Evolutionary conservation across 2,797 vertebrate species (phyloP), one percentile per base, ranked within the genome.

Genomic region (Mionectes olivaceus): DNA sequence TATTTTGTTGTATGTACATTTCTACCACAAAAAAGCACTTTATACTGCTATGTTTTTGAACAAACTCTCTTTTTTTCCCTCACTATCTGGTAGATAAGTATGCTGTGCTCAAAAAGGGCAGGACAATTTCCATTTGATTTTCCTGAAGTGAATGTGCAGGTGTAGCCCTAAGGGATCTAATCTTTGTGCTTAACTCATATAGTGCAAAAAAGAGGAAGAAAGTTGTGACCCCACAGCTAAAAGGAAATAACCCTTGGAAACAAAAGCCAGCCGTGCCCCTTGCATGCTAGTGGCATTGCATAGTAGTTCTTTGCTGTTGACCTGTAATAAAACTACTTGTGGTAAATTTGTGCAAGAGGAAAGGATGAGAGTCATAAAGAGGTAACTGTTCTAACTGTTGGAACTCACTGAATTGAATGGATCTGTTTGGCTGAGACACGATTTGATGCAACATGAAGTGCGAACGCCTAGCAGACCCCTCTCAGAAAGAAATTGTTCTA

Each of bases 361-460:
- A 33, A 65, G 32, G 27, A 49, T 3, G 5, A 65, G 17, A 5
- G n/a, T 35, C 0, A 0, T 47, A 11, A 61, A n/a, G 32, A 53
- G 10, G 13, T 10, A 28, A 27, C 11, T 74, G 19, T 30, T 69
- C 30, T 10, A 28, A 27, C 13, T 79, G 18, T 28, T 69, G 37
- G 35, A 22, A 27, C 6, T 59, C 19, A 16, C 16, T 7, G 9
- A 17, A 33, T 8, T 24, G 22, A 33, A 32, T 25, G 16, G 30
- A 21, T 37, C 28, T 13, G 9, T 28, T 16, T 19, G 21, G 5
- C 6, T 39, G 52, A 57, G 37, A 27, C 5, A 7, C 22, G 4
- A 5, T 19, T 53, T 65, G 75, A 23, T 44, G 25, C 11, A 53
- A 43, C 0, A 2, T 24, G 10, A 64, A 53, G 27, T 33, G 27